These are phyloP conservation scores for Ceratothoa steindachneri DNA, from an alignment of 2,888 invertebrate species.

Conservation along the genomic window DNA sequence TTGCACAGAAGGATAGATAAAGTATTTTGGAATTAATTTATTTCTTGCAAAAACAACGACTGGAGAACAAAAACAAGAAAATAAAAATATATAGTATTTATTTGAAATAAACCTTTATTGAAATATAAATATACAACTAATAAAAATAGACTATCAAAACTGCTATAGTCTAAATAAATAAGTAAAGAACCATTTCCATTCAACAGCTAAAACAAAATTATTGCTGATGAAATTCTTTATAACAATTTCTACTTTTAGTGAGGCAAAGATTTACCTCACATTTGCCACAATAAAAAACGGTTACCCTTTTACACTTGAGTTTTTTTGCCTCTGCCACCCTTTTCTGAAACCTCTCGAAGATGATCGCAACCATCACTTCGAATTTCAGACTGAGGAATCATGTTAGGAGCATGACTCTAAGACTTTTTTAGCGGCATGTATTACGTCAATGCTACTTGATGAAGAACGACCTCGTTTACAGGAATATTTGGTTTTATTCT, in stretches of 20 bases:
- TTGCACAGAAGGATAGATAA: background rate
- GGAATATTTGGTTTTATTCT: background rate
- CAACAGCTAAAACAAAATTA: background rate
- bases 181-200: background rate
- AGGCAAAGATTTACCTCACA: background rate
- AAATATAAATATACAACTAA: background rate
- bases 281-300: background rate
- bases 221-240: background rate
- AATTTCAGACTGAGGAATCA: slow-evolving; percentile 5
- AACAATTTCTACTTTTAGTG: background rate
- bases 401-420: background rate
- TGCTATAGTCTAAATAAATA: background rate
- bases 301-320: slow-evolving; percentile 3
- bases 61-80: background rate
- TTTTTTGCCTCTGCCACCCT: slow-evolving; percentile 15
- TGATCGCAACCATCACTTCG: slow-evolving; percentile 4
- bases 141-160: background rate
- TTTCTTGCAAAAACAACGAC: background rate
- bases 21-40: background rate
- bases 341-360: slow-evolving; percentile 15
- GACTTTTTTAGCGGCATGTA: background rate
- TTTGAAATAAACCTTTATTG: background rate
- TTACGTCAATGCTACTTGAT: slow-evolving; percentile 5
- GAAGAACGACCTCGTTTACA: slow-evolving; percentile 20
- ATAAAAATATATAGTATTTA: background rate